phyloP scores from a whole-genome alignment of 2,888 invertebrate species.

The Nemotelus nigrinus region DNA sequence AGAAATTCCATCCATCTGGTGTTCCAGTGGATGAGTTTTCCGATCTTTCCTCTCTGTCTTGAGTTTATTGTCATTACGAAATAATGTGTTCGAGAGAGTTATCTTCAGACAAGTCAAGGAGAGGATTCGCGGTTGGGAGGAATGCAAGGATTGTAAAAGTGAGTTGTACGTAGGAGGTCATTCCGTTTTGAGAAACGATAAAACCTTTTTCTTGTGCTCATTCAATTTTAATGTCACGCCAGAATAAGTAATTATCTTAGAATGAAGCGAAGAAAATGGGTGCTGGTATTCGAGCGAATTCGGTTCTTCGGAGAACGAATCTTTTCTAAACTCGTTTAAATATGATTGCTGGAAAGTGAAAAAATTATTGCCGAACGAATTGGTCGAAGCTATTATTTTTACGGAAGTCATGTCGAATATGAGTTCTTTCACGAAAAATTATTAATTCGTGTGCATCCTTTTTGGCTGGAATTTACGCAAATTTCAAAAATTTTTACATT shows the following conservation, averaged over 20 bases:
- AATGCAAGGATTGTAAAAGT: not conserved
- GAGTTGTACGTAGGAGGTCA: not conserved
- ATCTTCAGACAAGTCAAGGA: not conserved
- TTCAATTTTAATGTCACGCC: conserved; percentile 11
- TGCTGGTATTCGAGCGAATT: too few relatives aligned
- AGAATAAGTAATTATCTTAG: conserved; percentile 1
- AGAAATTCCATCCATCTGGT: conserved; percentile 22
- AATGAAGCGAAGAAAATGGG: not conserved
- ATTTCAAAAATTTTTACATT: too few relatives aligned
- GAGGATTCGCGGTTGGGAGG: not conserved
- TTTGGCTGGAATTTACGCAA: too few relatives aligned
- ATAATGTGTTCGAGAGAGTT: conserved; percentile 18
- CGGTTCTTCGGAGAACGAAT: too few relatives aligned
- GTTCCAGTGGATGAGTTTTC: not conserved
- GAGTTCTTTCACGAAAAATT: too few relatives aligned
- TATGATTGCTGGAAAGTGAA: too few relatives aligned
- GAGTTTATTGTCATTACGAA: conserved; percentile 33
- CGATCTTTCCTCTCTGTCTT: not conserved
- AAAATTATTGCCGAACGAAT: too few relatives aligned
- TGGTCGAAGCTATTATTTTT: too few relatives aligned
- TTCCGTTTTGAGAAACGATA: not conserved
- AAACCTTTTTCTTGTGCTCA: conserved; percentile 16
- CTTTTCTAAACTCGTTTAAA: too few relatives aligned
- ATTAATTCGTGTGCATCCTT: too few relatives aligned
- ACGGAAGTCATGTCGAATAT: too few relatives aligned